Conservation (phyloP, 1,140 invertebrate genomes). For the Leptinotarsa lineolata region DNA sequence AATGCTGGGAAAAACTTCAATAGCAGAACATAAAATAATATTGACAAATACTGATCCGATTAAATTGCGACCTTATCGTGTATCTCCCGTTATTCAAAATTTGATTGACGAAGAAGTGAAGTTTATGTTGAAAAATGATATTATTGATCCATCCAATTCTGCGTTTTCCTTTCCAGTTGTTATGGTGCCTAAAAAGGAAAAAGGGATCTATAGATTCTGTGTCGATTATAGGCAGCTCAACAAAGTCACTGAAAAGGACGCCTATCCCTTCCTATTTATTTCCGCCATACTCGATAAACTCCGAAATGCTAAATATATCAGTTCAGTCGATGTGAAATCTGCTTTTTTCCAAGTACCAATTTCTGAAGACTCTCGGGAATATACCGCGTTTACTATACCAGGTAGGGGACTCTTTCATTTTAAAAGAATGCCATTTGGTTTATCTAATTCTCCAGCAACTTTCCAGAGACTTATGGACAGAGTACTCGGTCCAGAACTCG, state of each 20-base stretch:
- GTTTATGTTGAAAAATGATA: slow-evolving; percentile 12
- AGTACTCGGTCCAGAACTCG: too few relatives aligned
- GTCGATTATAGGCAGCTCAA: slow-evolving; percentile 52
- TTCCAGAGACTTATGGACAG: too few relatives aligned
- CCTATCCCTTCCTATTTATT: slow-evolving; percentile 18
- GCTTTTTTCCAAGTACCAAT: background rate
- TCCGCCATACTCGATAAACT: slow-evolving; percentile 42
- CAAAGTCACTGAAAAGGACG: slow-evolving; percentile 19
- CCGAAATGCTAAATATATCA: slow-evolving; percentile 37
- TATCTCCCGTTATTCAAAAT: background rate
- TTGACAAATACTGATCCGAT: too few relatives aligned
- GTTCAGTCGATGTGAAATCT: slow-evolving; percentile 38
- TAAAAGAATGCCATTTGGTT: slow-evolving; percentile 49
- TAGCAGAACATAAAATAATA: too few relatives aligned
- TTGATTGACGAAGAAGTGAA: background rate
- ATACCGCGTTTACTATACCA: slow-evolving; percentile 34
- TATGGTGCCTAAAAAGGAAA: slow-evolving; percentile 43
- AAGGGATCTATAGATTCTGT: slow-evolving; percentile 40
- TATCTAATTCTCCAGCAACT: slow-evolving; percentile 41
- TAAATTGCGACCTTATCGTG: background rate
- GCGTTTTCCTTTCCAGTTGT: slow-evolving; percentile 42
- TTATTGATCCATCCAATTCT: slow-evolving; percentile 21
- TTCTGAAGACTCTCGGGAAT: background rate
- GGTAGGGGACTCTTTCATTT: slow-evolving; percentile 41
- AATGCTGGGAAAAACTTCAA: too few relatives aligned